These are phyloP conservation scores for Vipera ursinii DNA, from an alignment of 2,797 vertebrate genomes.

Conservation along the genomic window DNA sequence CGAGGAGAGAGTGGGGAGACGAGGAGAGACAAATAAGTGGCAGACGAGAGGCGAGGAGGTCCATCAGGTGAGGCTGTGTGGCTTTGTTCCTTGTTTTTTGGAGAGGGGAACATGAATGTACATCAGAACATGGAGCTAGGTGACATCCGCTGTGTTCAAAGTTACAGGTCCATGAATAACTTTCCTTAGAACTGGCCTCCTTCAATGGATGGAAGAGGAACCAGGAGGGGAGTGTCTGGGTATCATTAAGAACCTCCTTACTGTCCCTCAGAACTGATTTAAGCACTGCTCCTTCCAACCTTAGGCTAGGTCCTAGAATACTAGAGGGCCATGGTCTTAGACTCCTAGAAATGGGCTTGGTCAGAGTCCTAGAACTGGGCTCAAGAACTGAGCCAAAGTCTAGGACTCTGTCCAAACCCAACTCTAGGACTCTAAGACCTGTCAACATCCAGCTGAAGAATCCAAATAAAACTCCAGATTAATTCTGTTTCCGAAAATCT, in stretches of 20 bases:
- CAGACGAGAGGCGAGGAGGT: background rate
- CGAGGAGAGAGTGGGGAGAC: no score
- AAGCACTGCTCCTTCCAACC: no score
- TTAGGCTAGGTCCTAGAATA: background rate
- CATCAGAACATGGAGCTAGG: background rate
- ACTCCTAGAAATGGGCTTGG: no score
- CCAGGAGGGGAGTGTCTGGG: background rate
- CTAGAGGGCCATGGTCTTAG: no score
- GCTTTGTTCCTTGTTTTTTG: background rate
- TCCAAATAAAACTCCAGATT: no score
- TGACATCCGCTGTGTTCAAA: background rate
- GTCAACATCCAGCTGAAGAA: no score
- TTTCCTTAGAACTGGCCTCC: background rate
- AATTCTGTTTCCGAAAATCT: no score
- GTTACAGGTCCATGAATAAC: background rate
- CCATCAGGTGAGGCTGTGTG: background rate
- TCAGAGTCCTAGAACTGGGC: no score
- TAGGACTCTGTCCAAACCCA: background rate
- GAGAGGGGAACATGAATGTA: background rate
- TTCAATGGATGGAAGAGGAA: background rate
- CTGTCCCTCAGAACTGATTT: no score
- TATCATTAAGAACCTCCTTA: background rate
- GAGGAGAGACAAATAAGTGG: background rate
- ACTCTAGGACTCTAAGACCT: background rate
- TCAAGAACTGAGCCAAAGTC: background rate